A percentile compares a stretch with the other conserved stretches of the same genome.
Evolutionary conservation across 2,888 invertebrate genomes (phyloP).

Genomic region (Eupeodes latifasciatus): DNA sequence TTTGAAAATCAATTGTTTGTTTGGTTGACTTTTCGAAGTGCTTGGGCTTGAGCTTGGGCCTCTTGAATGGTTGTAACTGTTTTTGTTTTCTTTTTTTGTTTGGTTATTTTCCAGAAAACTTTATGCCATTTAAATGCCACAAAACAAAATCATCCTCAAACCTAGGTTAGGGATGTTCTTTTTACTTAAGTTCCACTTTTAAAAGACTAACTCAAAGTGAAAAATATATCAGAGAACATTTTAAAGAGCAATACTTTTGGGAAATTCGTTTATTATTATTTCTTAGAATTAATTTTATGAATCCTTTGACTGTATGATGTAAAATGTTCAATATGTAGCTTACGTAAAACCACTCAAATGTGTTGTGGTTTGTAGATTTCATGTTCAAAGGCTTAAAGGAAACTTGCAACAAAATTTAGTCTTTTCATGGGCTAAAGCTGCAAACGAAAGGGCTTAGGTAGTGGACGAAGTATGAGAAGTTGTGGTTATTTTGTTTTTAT

Average conservation of each 20-base stretch:
- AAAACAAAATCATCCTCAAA: conserved; percentile 3
- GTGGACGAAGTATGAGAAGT: neutral
- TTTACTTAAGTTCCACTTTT: neutral
- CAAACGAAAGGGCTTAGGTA: too few relatives aligned
- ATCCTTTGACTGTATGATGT: neutral
- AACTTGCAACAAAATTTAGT: neutral
- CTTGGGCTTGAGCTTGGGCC: neutral
- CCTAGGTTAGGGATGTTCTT: neutral
- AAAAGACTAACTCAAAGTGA: neutral
- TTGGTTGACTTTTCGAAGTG: neutral
- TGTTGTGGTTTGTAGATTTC: conserved; percentile 5
- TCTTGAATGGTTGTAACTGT: conserved; percentile 10
- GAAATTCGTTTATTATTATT: neutral
- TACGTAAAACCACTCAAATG: neutral
- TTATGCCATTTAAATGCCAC: conserved; percentile 8
- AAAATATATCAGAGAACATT: neutral
- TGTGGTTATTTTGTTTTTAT: neutral
- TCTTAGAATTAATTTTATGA: conserved; percentile 24
- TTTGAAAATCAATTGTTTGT: conserved; percentile 16
- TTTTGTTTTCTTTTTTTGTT: neutral
- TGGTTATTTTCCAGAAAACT: neutral
- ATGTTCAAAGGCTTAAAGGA: neutral
- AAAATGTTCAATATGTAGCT: neutral
- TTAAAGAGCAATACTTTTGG: conserved; percentile 19
- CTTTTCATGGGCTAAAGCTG: neutral